Percentiles rank a stretch among this genome's conserved stretches.
phyloP scores from a whole-genome alignment of 1,140 invertebrate genomes.

The Antheraea mylitta region DNA sequence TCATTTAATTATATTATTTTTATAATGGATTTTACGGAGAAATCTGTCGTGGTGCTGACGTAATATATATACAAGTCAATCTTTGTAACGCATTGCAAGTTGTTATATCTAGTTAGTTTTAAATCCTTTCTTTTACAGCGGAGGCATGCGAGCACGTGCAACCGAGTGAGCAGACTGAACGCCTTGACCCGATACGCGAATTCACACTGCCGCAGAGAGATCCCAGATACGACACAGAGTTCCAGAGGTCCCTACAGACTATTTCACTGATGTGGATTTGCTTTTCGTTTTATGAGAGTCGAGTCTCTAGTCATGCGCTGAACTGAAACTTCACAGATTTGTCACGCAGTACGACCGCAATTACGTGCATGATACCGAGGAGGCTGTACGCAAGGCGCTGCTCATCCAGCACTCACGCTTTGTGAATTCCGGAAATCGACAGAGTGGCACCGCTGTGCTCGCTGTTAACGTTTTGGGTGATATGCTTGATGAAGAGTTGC shows the following conservation, averaged over 20 bases:
- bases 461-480: constrained; percentile 27
- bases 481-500: constrained; percentile 30
- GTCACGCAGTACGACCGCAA: constrained; percentile 34
- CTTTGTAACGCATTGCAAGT: background rate
- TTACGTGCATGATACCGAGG: constrained; percentile 46
- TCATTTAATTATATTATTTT: no score
- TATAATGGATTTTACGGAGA: no score
- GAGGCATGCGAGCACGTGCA: constrained; percentile 41
- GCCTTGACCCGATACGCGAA: constrained; percentile 54
- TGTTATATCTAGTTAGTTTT: background rate
- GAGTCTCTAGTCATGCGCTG: background rate
- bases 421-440: constrained; percentile 45
- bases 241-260: constrained; percentile 24
- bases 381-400: constrained; percentile 52
- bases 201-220: constrained; percentile 46
- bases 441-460: constrained; percentile 41
- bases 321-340: constrained; percentile 34
- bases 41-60: no score
- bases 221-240: constrained; percentile 33
- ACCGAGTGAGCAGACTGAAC: constrained; percentile 32
- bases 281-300: no score
- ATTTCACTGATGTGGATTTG: no score
- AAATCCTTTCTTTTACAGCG: constrained; percentile 27
- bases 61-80: background rate
- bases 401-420: constrained; percentile 45